Base-by-base conservation (phyloP, 1,140 invertebrate genomes). In the Drosophila nebulosa region DNA sequence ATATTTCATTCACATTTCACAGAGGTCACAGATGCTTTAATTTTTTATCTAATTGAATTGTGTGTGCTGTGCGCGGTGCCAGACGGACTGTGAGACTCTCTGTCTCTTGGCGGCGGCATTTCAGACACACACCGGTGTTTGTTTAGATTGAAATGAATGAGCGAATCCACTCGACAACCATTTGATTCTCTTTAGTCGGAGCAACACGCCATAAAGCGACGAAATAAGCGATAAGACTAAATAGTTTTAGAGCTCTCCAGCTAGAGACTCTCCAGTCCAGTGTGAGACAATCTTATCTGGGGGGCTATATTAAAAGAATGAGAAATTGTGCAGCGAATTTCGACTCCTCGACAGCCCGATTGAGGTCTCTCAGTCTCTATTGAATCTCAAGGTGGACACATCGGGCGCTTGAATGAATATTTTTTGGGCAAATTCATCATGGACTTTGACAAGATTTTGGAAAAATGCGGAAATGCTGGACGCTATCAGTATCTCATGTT, bases 381-480 rank as follows among this genome's bases (percentile, higher is more conserved):
- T 62, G 80, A 85, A 85, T 86, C 80, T 84, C 81, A 67, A 64
- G 62, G 46, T 46, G 65, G 61, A 69, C 69, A 72, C 42, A 24
- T 55, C 69, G 7, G n/a, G n/a, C 39, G 9, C 21, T 22, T 18
- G 30, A n/a, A 12, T 3, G 30, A 32, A 3, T 21, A 12, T 10
- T 42, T 53, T 32, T 24, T 24, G 2, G 24, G 24, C 24, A 24
- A 24, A 24, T 24, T 36, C 42, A 56, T 16, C 53, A 89, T 92
- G 72, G 92, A 94, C 69, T 93, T 94, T 56, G 93, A 95, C 79
- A 92, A 91, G 53, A 92, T 94, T 74, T 79, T 94, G 30, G 79
- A 88, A n/a, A 92, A 93, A 64, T 93, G 93, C 57, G 94, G 94
- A 3, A 93, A 93, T 74, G 94, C 94, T 78, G 93, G 93, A 32